Base-by-base conservation (phyloP, 2,797 vertebrate species). In the Perodicticus potto region DNA sequence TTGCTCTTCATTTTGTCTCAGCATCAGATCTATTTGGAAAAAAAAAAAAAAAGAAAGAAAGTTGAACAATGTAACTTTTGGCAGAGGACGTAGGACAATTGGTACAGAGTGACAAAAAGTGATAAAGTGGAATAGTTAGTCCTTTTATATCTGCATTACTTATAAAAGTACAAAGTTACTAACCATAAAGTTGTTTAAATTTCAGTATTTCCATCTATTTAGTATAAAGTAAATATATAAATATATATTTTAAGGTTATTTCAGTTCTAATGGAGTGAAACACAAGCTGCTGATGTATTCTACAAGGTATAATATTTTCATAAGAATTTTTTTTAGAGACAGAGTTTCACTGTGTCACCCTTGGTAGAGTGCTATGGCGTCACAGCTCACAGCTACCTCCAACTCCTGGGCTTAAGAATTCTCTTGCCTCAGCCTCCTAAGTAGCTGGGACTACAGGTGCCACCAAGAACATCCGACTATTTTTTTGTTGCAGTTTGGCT, bases 121-220 rank as follows among this genome's bases (percentile, higher is more conserved):
- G 17, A 49, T 72, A 67, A 16, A 37, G 10, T 87, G 14, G 7
- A 40, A 61, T 45, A 55, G 13, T 69, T 84, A 78, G 81, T 59
- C 37, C 55, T 77, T 88, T 29, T 86, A 53, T 40, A 89, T 69
- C 23, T 20, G 11, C 7, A 63, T 90, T 74, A 43, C 43, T 85
- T 80, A 49, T 63, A 69, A 53, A 88, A 86, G 86, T 86, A 73
- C 96, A 89, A 67, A 19, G 1, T 73, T 92, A 65, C n/a, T 23
- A 72, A 11, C 7, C 53, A 57, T 1, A 74, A 73, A 69, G 17
- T 13, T 89, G 43, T 63, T 86, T 34, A 89, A 63, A 27, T 94
- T 63, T 89, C 22, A 37, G 8, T 85, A 55, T 88, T 85, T 55
- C 43, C 16, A 70, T 80, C 7, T 37, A 53, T 1, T 53, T 2